Evolutionary conservation across 2,888 invertebrate genomes (phyloP), one percentile per base, ranked within the genome.

Genomic region (Eutolmus rufibarbis): DNA sequence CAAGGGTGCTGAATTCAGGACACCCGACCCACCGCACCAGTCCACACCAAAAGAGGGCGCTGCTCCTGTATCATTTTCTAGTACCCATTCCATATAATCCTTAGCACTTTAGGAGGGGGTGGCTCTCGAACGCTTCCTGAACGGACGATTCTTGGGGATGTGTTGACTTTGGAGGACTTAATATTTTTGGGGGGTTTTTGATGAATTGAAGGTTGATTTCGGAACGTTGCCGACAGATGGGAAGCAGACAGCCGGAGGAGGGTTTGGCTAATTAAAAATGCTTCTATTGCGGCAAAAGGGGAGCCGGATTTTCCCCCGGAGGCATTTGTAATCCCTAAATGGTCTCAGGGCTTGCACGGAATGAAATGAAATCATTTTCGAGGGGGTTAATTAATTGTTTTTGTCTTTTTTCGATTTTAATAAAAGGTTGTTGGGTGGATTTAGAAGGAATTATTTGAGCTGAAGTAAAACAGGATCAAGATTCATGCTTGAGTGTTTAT

Each of bases 1-100:
- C 86, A 66, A 86, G 86, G 74, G 76, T 86, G 74, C 66, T 84
- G 46, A 66, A 66, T 66, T 66, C 23, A 66, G 66, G 66, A 66
- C 23, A 66, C 66, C 19, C 66, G 66, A 66, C 66, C 66, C 12
- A 9, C 9, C 66, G 28, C 19, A 19, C 51, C 51, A 51, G 7
- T 51, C 51, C 7, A 7, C 51, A 5, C 5, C 16, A n/a, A 51
- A n/a, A 19, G 12, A 28, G 66, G 66, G 66, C 12, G 28, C 66
- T 66, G 19, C 23, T 66, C 66, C 28, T 66, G 66, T 66, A 66
- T 66, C 66, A 66, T 66, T 66, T 23, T 28, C 66, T 66, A 66
- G 28, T 19, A 66, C 12, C 66, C 66, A 28, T 66, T 19, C 66
- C 66, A 66, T 66, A 19, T 66, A 66, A 66, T 66, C 66, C 66